These are phyloP conservation scores for Formica exsecta DNA, from an alignment of 1,140 invertebrate species.

Conservation along the genomic window DNA sequence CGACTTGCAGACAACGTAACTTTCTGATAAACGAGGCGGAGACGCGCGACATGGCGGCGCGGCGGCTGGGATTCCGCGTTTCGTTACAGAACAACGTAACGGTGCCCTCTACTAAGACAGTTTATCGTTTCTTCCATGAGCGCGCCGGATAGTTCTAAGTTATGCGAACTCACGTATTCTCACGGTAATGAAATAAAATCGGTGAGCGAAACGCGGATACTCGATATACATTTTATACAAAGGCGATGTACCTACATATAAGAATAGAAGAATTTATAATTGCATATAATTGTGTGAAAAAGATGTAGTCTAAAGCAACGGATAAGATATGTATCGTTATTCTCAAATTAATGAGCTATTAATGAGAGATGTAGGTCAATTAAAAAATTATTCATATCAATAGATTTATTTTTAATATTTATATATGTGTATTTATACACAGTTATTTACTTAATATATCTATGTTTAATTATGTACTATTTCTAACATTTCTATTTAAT, in stretches of 20 bases:
- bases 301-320: not conserved
- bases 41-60: constrained; percentile 9
- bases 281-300: not conserved
- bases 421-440: not conserved
- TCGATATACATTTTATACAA: constrained; percentile 9
- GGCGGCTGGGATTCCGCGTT: constrained; percentile 23
- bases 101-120: constrained; percentile 29
- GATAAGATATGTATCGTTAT: not conserved
- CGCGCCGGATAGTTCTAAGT: constrained; percentile 37
- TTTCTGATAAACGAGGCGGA: constrained; percentile 54
- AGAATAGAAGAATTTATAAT: not conserved
- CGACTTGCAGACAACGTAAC: constrained; percentile 44
- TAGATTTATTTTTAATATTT: not conserved
- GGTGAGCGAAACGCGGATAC: constrained; percentile 18
- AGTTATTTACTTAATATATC: not conserved
- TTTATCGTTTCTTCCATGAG: constrained; percentile 48
- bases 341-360: not conserved
- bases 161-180: constrained; percentile 50
- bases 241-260: no score
- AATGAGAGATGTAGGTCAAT: not conserved
- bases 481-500: constrained; percentile 14
- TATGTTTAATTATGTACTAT: not conserved
- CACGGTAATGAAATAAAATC: constrained; percentile 54
- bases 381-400: not conserved
- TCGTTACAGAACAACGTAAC: constrained; percentile 32